Percentiles rank a stretch among this genome's conserved stretches.
Evolutionary conservation across 1,140 invertebrate genomes (phyloP).

Genomic region (Drosophila tsacasi): DNA sequence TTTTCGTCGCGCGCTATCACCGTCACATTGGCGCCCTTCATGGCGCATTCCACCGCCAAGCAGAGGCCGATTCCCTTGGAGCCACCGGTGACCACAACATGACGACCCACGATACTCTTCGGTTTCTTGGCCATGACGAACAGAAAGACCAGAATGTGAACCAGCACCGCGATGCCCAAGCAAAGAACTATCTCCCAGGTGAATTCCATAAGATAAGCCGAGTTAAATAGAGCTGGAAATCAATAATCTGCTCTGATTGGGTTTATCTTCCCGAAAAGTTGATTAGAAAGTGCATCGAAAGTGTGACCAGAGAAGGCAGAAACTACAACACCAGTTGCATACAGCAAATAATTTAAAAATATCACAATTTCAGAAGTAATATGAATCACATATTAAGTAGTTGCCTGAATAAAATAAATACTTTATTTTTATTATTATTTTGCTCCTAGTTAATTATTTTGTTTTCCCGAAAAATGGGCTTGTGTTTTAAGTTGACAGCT

Average conservation of each 20-base stretch:
- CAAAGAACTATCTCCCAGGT: conserved; percentile 60
- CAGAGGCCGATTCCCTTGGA: conserved; percentile 98
- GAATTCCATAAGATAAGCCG: conserved; percentile 51
- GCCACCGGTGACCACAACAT: conserved; percentile 94
- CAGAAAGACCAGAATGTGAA: conserved; percentile 52
- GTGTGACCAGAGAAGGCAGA: conserved; percentile 15
- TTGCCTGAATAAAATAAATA: no score
- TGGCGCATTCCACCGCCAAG: conserved; percentile 91
- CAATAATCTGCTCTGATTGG: conserved; percentile 10
- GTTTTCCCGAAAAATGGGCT: background rate
- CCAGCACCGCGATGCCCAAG: conserved; percentile 39
- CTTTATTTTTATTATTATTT: background rate
- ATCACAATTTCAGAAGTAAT: accelerated
- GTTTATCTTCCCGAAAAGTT: conserved; percentile 12
- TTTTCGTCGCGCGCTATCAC: conserved; percentile 93
- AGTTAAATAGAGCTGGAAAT: background rate
- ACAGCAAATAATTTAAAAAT: background rate
- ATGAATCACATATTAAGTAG: background rate
- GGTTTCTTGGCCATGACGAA: conserved; percentile 75
- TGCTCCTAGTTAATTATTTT: background rate
- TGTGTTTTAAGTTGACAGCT: conserved; percentile 4
- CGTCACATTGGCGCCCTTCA: conserved; percentile 94
- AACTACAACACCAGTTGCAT: conserved; percentile 5
- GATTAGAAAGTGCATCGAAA: conserved; percentile 42
- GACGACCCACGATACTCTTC: conserved; percentile 85